Evolutionary conservation across 2,888 invertebrate species (phyloP).

Genomic region (Criorhina ranunculi): DNA sequence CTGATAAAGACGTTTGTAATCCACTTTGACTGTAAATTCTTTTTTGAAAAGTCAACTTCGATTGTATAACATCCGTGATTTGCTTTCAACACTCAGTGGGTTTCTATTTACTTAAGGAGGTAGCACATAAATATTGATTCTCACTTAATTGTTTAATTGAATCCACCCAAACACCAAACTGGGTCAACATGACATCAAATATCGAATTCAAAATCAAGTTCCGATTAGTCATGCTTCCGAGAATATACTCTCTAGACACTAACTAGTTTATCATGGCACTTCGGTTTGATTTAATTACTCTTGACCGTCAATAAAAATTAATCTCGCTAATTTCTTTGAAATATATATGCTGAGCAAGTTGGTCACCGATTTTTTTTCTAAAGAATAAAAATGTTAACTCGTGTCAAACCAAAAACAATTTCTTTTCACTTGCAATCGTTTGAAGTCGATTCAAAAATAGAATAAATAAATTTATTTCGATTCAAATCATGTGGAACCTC

Average conservation of each 20-base stretch:
- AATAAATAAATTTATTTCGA: neutral
- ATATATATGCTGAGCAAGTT: neutral
- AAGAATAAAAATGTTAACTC: neutral
- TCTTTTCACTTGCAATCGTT: neutral
- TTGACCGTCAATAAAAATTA: neutral
- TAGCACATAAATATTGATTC: neutral
- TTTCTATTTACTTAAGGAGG: neutral
- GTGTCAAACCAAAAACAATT: neutral
- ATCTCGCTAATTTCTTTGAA: constrained; percentile 19
- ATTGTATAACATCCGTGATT: no score
- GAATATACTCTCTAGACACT: neutral
- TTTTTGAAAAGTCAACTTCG: no score
- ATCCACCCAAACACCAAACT: neutral
- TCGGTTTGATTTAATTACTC: constrained; percentile 1
- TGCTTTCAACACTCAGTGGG: no score
- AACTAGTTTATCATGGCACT: constrained; percentile 12
- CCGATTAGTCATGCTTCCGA: constrained; percentile 5
- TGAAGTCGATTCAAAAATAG: constrained; percentile 21
- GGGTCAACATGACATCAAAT: neutral
- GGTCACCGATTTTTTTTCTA: neutral
- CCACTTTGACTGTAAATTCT: no score
- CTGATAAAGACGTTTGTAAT: no score
- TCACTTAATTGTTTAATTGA: neutral
- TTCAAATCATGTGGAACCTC: constrained; percentile 12
- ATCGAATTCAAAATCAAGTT: neutral